Percentiles rank a stretch among this genome's conserved stretches.
phyloP scores from a whole-genome alignment of 2,888 invertebrate species.

The Odontothrips loti region DNA sequence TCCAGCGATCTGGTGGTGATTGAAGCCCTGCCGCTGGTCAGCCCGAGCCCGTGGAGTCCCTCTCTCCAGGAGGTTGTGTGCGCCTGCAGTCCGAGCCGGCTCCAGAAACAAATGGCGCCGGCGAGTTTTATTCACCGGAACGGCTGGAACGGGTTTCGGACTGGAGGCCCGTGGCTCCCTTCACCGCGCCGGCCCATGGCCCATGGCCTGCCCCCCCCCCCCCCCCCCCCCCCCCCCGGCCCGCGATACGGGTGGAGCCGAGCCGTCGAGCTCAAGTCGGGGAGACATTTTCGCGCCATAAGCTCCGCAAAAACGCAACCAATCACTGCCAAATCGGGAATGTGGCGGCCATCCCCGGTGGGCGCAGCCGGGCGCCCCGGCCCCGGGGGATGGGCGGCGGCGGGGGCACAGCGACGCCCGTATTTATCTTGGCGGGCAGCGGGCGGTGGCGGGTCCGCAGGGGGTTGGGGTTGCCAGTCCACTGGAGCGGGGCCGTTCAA shows the following conservation, averaged over 20 bases:
- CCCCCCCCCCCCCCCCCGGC: too few relatives aligned
- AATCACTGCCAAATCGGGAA: conserved; percentile 26
- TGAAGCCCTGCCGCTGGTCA: not conserved
- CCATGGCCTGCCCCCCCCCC: too few relatives aligned
- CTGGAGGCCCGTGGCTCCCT: conserved; percentile 13
- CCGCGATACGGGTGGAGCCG: too few relatives aligned
- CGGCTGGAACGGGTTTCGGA: conserved; percentile 1
- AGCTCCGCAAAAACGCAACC: conserved; percentile 11
- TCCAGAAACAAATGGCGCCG: not conserved
- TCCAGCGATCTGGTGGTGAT: too few relatives aligned
- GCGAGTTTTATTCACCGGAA: not conserved
- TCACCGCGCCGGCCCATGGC: too few relatives aligned
- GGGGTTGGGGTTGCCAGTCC: too few relatives aligned
- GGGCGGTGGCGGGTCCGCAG: not conserved
- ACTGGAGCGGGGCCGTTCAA: too few relatives aligned
- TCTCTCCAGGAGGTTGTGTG: not conserved
- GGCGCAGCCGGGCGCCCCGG: too few relatives aligned
- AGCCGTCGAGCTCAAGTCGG: too few relatives aligned
- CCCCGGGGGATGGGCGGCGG: too few relatives aligned
- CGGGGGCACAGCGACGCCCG: not conserved
- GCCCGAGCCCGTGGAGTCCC: not conserved
- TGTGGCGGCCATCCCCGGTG: not conserved
- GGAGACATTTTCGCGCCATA: conserved; percentile 5
- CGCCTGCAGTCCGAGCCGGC: not conserved
- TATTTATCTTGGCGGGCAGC: not conserved